Percentiles rank a stretch among this genome's conserved stretches.
These are phyloP conservation scores for Nephrotoma guestfalica DNA, from an alignment of 2,888 invertebrate genomes.

Conservation along the genomic window DNA sequence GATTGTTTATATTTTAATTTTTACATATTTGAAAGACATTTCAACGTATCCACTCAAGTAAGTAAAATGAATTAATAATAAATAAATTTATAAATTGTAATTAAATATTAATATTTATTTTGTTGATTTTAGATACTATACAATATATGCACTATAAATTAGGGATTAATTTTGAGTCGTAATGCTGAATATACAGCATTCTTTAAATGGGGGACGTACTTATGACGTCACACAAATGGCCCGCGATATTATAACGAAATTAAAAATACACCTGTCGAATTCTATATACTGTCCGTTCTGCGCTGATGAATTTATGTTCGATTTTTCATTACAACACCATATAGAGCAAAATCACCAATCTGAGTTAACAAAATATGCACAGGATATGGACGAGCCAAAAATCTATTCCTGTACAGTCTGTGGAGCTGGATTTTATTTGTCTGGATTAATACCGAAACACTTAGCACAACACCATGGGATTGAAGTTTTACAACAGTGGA, in stretches of 20 bases:
- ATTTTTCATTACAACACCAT: constrained; percentile 15
- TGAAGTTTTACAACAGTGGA: constrained; percentile 12
- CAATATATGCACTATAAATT: neutral
- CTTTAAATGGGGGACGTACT: neutral
- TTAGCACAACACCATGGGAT: constrained; percentile 12
- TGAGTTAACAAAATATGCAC: constrained; percentile 6
- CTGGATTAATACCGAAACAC: constrained; percentile 13
- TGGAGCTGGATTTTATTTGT: constrained; percentile 12
- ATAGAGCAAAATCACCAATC: constrained; percentile 12
- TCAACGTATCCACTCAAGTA: neutral
- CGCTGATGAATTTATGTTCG: constrained; percentile 15
- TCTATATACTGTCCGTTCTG: constrained; percentile 15
- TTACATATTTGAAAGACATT: neutral
- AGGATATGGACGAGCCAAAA: neutral
- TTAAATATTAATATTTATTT: neutral
- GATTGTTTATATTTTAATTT: neutral
- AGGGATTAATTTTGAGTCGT: neutral
- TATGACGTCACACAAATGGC: neutral
- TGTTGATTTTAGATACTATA: neutral
- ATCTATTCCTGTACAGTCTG: constrained; percentile 12
- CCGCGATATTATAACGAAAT: constrained; percentile 9
- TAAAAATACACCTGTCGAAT: constrained; percentile 10
- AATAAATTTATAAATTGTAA: neutral
- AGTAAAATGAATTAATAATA: neutral
- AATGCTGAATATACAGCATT: neutral